Evolutionary conservation across 35 echinoderm and acorn worm genomes (phyloP).

Genomic region (Diadema setosum): DNA sequence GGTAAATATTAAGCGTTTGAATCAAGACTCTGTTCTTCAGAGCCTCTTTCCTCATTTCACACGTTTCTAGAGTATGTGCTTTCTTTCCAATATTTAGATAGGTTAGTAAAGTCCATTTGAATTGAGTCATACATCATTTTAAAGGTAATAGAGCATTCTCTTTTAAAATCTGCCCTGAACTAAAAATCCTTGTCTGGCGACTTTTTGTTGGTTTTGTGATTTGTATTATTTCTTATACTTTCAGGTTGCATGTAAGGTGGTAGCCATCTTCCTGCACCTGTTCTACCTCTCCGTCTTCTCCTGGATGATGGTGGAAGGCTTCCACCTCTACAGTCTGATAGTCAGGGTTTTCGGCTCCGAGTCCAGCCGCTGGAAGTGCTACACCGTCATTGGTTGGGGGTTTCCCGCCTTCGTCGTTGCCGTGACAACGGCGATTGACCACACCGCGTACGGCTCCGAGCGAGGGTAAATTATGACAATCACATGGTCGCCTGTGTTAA

Average conservation of each 20-base stretch:
- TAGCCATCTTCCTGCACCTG: conserved; percentile 80
- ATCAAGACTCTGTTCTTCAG: too few species aligned
- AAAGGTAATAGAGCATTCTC: too few species aligned
- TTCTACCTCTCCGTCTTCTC: conserved; percentile 87
- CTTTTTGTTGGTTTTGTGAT: too few species aligned
- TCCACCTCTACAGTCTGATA: conserved; percentile 85
- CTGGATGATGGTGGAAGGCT: conserved; percentile 92
- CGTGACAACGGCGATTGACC: conserved; percentile 30
- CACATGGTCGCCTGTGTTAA: too few species aligned
- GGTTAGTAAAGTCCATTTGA: too few species aligned
- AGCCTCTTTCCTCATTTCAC: too few species aligned
- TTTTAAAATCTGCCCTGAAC: too few species aligned
- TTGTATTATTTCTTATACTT: not conserved
- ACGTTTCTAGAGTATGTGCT: too few species aligned
- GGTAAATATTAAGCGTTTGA: too few species aligned
- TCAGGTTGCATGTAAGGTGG: conserved; percentile 67
- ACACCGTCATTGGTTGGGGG: conserved; percentile 58
- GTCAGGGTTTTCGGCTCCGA: conserved; percentile 66
- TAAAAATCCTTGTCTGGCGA: too few species aligned
- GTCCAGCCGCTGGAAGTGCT: conserved; percentile 33
- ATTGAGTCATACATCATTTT: too few species aligned
- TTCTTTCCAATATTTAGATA: too few species aligned
- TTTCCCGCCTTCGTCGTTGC: conserved; percentile 46
- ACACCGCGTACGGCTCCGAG: conserved; percentile 53
- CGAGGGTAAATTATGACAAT: not conserved